Base-by-base conservation (phyloP, 2,113 vertebrate genomes). In the Actenoides lindsayi region DNA sequence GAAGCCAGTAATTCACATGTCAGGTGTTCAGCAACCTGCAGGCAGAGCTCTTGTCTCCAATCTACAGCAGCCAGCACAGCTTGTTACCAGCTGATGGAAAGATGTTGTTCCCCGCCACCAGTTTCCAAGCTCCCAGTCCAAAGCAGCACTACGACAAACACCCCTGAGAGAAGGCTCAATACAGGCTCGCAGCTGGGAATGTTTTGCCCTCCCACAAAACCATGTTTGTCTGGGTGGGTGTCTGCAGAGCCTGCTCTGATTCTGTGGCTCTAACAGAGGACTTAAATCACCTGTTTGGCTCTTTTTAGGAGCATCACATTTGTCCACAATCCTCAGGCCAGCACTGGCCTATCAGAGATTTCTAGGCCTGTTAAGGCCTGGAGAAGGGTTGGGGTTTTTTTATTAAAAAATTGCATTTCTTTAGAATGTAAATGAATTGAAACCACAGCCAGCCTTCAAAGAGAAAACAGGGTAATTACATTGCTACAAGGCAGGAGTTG, bases 401-500 rank as follows among this genome's bases (percentile, higher is more conserved):
- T 68, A 68, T 48, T 68, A 70, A 75, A 79, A 91, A 68, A 94
- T 17, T 77, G 48, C 31, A 90, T 95, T 97, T 95, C 63, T 94
- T 84, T 90, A 90, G 84, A 95, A 96, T 86, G 84, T 87, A 97
- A 96, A 96, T 97, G 0, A 96, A 95, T 89, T 96, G 85, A 87
- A 96, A 91, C 85, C 11, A 8, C 92, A 94, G 60, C 28, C 74
- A 86, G 60, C 53, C 71, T 95, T 94, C 91, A 97, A 97, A 96
- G 83, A 91, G 90, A 91, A 90, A 95, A 68, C 53, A 87, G 25
- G 28, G 37, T 95, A 96, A 97, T 97, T 93, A 69, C 65, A 94
- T 69, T 90, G 90, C 94, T 95, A 83, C 70, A 78, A 91, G 80
- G 73, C 89, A 92, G 54, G 28, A 92, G 94, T 39, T 94, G 92